phyloP scores from a whole-genome alignment of 2,113 vertebrate genomes.

The Clupea harengus region DNA sequence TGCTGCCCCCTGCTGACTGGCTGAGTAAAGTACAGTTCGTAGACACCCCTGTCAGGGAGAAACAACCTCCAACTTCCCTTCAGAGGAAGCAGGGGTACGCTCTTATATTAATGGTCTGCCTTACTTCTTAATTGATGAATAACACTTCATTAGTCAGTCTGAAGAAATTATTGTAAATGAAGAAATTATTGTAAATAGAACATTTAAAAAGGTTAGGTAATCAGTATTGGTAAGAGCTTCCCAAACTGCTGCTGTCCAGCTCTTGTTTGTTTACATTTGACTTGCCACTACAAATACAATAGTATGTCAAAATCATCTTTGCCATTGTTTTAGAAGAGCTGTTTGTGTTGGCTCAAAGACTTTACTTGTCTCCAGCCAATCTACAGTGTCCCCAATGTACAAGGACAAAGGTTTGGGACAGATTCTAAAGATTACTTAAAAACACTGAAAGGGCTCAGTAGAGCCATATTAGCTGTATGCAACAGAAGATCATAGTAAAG shows the following conservation, averaged over 20 bases:
- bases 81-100: conserved; percentile 48
- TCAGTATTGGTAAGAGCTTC: background rate
- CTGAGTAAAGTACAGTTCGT: conserved; percentile 42
- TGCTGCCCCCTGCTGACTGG: conserved; percentile 60
- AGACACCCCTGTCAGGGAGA: conserved; percentile 23
- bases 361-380: background rate
- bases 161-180: background rate
- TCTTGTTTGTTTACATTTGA: background rate
- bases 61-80: conserved; percentile 15
- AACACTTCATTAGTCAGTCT: background rate
- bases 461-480: too few relatives aligned
- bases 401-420: background rate
- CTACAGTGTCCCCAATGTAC: background rate
- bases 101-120: background rate
- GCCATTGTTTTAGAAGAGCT: background rate
- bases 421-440: background rate
- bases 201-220: background rate
- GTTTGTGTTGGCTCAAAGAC: background rate
- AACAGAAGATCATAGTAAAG: too few relatives aligned
- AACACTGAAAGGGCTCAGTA: background rate
- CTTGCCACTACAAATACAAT: background rate
- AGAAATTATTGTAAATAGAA: background rate
- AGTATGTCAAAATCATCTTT: background rate
- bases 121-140: background rate
- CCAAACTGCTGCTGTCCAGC: conserved; percentile 22